A percentile compares a stretch with the other conserved stretches of the same genome.
Conservation (phyloP, 2,888 invertebrate genomes). For the Holacanthella duospinosa region DNA sequence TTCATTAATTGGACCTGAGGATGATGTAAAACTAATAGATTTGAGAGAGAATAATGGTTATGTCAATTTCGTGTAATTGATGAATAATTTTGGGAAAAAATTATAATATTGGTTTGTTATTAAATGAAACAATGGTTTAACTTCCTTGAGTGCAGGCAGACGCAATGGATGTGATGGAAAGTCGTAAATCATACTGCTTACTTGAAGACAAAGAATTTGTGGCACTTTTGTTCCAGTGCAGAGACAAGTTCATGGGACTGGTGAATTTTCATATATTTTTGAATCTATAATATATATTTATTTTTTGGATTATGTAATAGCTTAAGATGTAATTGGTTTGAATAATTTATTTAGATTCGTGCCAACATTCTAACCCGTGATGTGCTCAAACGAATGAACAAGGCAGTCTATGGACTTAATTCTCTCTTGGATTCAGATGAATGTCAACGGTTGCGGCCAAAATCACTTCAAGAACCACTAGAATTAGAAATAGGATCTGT, state of each 20-base stretch:
- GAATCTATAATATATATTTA: not conserved
- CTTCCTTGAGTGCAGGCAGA: slow-evolving; percentile 26
- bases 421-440: slow-evolving; percentile 29
- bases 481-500: not conserved
- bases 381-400: slow-evolving; percentile 25
- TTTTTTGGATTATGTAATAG: slow-evolving; percentile 8
- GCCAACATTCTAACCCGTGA: slow-evolving; percentile 24
- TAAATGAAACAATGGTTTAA: too few relatives aligned
- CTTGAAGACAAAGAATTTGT: slow-evolving; percentile 34
- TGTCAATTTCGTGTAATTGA: too few relatives aligned
- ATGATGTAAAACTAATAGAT: too few relatives aligned
- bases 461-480: not conserved
- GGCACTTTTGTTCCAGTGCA: slow-evolving; percentile 24
- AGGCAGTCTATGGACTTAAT: slow-evolving; percentile 22
- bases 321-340: slow-evolving; percentile 2
- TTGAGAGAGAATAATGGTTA: too few relatives aligned
- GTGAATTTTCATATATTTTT: slow-evolving; percentile 23
- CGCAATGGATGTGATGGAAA: slow-evolving; percentile 26
- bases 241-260: slow-evolving; percentile 31
- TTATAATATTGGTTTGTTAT: too few relatives aligned
- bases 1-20: too few relatives aligned
- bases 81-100: too few relatives aligned
- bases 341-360: slow-evolving; percentile 31
- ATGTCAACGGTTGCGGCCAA: slow-evolving; percentile 24
- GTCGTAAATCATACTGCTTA: slow-evolving; percentile 23